Percentiles rank a stretch among this genome's conserved stretches.
Evolutionary conservation across 1,140 invertebrate species (phyloP).

Genomic region (Saccostrea echinata): DNA sequence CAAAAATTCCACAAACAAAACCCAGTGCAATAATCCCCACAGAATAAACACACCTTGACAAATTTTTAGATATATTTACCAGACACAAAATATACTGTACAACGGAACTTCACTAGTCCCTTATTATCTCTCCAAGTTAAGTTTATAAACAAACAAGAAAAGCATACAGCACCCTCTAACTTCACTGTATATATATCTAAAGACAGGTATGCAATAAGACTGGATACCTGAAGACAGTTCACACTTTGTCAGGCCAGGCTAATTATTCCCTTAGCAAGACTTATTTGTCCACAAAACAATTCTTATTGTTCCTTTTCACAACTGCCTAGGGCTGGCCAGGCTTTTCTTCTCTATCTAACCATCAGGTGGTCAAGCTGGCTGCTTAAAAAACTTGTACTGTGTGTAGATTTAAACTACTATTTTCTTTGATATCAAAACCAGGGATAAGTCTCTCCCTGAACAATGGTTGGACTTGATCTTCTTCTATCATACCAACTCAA

Average conservation of each 20-base stretch:
- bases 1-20: background rate
- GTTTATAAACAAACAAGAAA: background rate
- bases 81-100: background rate
- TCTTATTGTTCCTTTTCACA: slow-evolving; percentile 8
- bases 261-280: slow-evolving; percentile 10
- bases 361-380: slow-evolving; percentile 26
- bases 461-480: background rate
- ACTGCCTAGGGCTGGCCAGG: background rate
- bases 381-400: slow-evolving; percentile 23
- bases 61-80: background rate
- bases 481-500: background rate
- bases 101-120: background rate
- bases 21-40: background rate
- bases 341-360: background rate
- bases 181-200: background rate
- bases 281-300: slow-evolving; percentile 25
- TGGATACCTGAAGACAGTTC: slow-evolving; percentile 22
- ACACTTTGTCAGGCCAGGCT: slow-evolving; percentile 22
- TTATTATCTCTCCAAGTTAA: slow-evolving; percentile 27
- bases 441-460: background rate
- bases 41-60: background rate
- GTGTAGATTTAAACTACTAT: slow-evolving; percentile 27
- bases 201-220: background rate
- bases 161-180: background rate
- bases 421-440: slow-evolving; percentile 17